These are phyloP conservation scores for Aleiodes sp. DNA, from an alignment of 1,140 invertebrate genomes.

Conservation along the genomic window DNA sequence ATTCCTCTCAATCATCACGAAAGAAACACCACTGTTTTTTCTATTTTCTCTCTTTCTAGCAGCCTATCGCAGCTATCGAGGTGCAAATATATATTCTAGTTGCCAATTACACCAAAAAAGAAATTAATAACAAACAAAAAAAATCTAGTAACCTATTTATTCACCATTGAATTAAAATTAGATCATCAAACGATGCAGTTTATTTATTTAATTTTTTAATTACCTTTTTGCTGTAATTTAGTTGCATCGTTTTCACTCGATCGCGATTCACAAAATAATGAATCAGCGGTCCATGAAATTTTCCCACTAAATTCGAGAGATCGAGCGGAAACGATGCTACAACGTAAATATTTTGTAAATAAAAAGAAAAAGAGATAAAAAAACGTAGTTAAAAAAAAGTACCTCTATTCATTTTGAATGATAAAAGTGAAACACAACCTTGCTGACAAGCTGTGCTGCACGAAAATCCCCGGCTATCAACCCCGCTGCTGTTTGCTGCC, in stretches of 20 bases:
- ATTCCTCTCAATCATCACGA: constrained; percentile 64
- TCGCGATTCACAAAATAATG: background rate
- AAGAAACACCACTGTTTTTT: constrained; percentile 65
- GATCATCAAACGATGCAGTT: constrained; percentile 47
- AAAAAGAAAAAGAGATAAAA: constrained; percentile 48
- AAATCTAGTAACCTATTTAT: no score
- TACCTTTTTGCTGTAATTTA: constrained; percentile 23
- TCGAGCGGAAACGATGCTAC: constrained; percentile 26
- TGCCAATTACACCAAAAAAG: constrained; percentile 63
- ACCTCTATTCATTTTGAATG: constrained; percentile 58
- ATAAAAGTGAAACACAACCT: constrained; percentile 62
- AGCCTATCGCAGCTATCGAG: constrained; percentile 67
- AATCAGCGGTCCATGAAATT: constrained; percentile 1
- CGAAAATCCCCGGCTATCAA: constrained; percentile 63
- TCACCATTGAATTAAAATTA: constrained; percentile 58
- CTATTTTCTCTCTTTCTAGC: constrained; percentile 65
- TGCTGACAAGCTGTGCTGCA: constrained; percentile 68
- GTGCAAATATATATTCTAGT: constrained; percentile 64
- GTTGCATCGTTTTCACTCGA: constrained; percentile 27
- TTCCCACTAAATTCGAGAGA: background rate
- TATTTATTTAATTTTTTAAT: no score
- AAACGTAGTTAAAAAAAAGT: constrained; percentile 57
- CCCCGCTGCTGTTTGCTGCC: constrained; percentile 67
- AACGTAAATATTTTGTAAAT: constrained; percentile 52
- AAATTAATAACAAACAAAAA: no score